Percentiles rank a stretch among this genome's conserved stretches.
Evolutionary conservation across 2,888 invertebrate genomes (phyloP).

Genomic region (Sinopyrophorus schimmeli): DNA sequence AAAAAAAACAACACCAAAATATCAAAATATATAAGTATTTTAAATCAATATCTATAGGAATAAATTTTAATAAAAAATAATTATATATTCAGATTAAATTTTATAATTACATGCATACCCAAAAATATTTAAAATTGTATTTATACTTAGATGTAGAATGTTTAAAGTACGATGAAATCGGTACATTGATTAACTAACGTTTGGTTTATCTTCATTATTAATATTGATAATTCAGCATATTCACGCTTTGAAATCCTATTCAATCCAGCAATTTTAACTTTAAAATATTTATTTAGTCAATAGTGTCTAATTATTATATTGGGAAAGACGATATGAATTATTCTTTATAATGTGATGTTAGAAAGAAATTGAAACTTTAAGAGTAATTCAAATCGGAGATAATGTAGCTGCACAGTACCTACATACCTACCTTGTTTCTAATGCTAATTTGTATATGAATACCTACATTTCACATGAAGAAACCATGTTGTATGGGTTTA

Average conservation of each 20-base stretch:
- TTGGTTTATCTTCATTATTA: constrained; percentile 31
- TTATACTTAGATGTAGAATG: constrained; percentile 28
- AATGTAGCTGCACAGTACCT: constrained; percentile 43
- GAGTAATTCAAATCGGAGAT: constrained; percentile 28
- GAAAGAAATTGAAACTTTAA: constrained; percentile 1
- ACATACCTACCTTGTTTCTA: constrained; percentile 39
- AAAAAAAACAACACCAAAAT: constrained; percentile 39
- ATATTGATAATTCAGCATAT: constrained; percentile 34
- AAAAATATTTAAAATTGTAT: constrained; percentile 29
- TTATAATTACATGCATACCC: constrained; percentile 40
- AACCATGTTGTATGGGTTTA: constrained; percentile 23
- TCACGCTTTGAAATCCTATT: constrained; percentile 37
- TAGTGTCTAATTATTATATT: constrained; percentile 35
- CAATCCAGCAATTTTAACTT: constrained; percentile 37
- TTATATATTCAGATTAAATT: constrained; percentile 42
- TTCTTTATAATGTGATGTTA: no score
- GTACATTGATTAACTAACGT: constrained; percentile 26
- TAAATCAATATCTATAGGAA: constrained; percentile 43
- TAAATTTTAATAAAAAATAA: constrained; percentile 37
- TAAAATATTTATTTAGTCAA: constrained; percentile 37
- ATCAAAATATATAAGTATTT: constrained; percentile 38
- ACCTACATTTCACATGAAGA: constrained; percentile 38
- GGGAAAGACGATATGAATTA: constrained; percentile 23
- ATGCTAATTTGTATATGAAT: constrained; percentile 37
- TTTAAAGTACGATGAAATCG: constrained; percentile 35